phyloP scores from a whole-genome alignment of 2,888 invertebrate genomes.

The Sminthurides aquaticus region DNA sequence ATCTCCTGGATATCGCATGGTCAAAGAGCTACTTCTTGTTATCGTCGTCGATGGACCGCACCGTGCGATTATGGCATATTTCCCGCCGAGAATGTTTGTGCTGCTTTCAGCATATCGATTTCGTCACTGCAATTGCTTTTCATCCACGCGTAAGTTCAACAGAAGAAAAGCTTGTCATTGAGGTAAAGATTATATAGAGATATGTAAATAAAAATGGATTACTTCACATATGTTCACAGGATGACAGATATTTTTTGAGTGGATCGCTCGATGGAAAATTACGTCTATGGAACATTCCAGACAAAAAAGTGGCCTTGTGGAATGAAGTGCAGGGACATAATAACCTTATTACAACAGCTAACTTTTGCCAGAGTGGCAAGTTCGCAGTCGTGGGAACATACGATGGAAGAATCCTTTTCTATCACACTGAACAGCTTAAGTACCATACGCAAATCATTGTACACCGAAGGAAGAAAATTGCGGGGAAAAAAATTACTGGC shows the following conservation, averaged over 20 bases:
- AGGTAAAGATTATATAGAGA: too few relatives aligned
- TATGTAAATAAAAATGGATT: too few relatives aligned
- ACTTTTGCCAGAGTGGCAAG: constrained; percentile 86
- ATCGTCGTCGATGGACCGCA: constrained; percentile 98
- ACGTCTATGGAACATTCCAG: constrained; percentile 98
- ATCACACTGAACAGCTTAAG: constrained; percentile 93
- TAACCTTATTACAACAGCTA: constrained; percentile 91
- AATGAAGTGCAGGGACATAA: constrained; percentile 92
- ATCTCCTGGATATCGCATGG: constrained; percentile 94
- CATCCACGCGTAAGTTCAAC: constrained; percentile 72
- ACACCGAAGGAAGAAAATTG: constrained; percentile 85
- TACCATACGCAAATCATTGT: constrained; percentile 98
- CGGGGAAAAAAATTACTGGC: constrained; percentile 91
- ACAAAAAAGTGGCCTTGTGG: constrained; percentile 97
- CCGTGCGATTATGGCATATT: constrained; percentile 95
- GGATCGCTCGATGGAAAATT: constrained; percentile 97
- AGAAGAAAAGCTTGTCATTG: too few relatives aligned
- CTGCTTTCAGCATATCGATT: constrained; percentile 98
- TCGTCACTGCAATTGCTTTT: constrained; percentile 97
- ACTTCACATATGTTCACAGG: constrained; percentile 49
- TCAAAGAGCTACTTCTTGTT: constrained; percentile 96
- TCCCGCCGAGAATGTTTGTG: constrained; percentile 94
- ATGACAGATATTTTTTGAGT: constrained; percentile 78
- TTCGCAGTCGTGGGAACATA: constrained; percentile 97
- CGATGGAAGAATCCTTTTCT: constrained; percentile 97